phyloP scores from a whole-genome alignment of 92 coral and sea anemone genomes.

The Pocillopora grandis region DNA sequence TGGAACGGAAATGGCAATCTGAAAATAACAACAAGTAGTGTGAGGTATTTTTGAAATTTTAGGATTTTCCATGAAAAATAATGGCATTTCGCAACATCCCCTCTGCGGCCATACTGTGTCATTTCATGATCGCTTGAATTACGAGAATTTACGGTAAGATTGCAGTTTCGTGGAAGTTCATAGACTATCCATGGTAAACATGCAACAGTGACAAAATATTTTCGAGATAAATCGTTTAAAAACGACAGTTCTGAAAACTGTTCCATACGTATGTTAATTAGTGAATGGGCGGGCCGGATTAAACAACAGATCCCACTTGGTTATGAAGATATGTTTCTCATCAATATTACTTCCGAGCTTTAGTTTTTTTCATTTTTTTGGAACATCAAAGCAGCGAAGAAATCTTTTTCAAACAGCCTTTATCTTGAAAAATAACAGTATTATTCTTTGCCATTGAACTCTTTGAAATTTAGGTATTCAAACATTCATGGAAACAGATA shows the following conservation, averaged over 20 bases:
- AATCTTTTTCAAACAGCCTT: no score
- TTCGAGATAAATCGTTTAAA: no score
- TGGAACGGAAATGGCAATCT: conserved; percentile 31
- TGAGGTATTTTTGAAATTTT: conserved; percentile 8
- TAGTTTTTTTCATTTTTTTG: neutral
- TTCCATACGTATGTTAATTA: no score
- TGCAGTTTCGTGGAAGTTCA: neutral
- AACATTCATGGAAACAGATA: neutral
- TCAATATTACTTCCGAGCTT: neutral
- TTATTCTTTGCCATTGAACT: neutral
- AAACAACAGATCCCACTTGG: neutral
- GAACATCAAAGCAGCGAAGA: no score
- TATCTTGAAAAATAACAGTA: no score
- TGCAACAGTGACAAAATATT: neutral
- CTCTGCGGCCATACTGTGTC: neutral
- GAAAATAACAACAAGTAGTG: conserved; percentile 23
- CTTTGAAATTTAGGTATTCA: neutral
- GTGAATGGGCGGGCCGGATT: neutral
- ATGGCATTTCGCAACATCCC: neutral
- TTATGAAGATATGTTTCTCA: neutral
- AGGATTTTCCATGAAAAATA: neutral
- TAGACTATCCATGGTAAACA: neutral
- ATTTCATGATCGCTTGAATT: neutral
- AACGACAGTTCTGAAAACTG: no score
- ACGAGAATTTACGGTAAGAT: neutral